These are phyloP conservation scores for Xerus inauris DNA, from an alignment of 2,113 vertebrate species.

Conservation along the genomic window DNA sequence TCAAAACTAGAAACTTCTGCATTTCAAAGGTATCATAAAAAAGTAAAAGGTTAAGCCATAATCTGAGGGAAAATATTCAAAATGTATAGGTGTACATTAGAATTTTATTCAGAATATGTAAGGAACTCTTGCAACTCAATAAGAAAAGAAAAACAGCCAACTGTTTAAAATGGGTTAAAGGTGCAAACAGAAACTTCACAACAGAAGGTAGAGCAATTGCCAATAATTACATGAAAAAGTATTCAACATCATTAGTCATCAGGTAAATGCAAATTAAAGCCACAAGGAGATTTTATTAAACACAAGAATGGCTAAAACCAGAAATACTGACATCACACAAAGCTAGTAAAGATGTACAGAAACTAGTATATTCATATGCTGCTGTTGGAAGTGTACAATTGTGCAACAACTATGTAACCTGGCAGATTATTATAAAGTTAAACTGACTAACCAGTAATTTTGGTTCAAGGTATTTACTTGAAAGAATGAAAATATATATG, in stretches of 20 bases:
- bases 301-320: not conserved
- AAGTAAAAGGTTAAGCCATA: not conserved
- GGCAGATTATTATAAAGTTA: not conserved
- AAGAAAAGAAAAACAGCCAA: slow-evolving; percentile 15
- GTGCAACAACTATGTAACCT: not conserved
- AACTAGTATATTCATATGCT: not conserved
- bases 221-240: not conserved
- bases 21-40: slow-evolving; percentile 9
- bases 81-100: not conserved
- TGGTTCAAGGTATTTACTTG: not conserved
- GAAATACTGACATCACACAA: not conserved
- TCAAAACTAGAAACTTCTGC: slow-evolving; percentile 15
- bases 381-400: not conserved
- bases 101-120: slow-evolving; percentile 17
- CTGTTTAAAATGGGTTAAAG: slow-evolving; percentile 15
- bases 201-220: not conserved
- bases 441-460: not conserved
- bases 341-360: not conserved
- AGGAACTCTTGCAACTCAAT: not conserved
- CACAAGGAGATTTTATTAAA: not conserved
- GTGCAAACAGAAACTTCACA: slow-evolving; percentile 14
- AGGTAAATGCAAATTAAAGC: not conserved
- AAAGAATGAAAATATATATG: not conserved
- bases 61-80: not conserved
- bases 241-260: too few species aligned